Evolutionary conservation across 1,140 invertebrate genomes (phyloP).

Genomic region (Cataglyphis hispanica): DNA sequence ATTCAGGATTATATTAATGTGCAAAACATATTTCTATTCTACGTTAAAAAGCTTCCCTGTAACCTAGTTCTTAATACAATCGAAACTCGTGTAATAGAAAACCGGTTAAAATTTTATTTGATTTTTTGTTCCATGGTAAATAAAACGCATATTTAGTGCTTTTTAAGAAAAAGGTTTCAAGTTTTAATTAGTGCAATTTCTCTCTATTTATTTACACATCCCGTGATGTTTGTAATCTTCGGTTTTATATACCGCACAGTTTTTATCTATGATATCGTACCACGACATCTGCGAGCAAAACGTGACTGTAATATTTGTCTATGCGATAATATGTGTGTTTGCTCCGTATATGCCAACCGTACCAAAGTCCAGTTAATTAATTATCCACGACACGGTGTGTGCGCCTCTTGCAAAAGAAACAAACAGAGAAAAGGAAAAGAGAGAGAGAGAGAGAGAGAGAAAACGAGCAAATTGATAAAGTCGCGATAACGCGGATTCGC

Average conservation of each 20-base stretch:
- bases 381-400: constrained; percentile 11
- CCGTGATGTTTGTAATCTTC: neutral
- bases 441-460: neutral
- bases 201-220: neutral
- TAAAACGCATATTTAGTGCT: too few species aligned
- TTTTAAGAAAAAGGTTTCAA: too few species aligned
- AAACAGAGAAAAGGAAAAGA: neutral
- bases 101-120: constrained; percentile 1
- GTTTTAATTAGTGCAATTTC: constrained; percentile 11
- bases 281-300: constrained; percentile 40
- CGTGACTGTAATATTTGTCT: constrained; percentile 51
- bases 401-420: constrained; percentile 37
- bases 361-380: constrained; percentile 53
- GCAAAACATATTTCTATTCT: constrained; percentile 31
- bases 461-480: constrained; percentile 50
- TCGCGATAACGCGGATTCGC: constrained; percentile 17
- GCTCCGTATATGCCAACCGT: neutral
- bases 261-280: neutral
- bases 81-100: neutral
- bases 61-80: neutral
- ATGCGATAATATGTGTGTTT: constrained; percentile 34
- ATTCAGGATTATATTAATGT: constrained; percentile 28
- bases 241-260: neutral
- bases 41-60: constrained; percentile 22
- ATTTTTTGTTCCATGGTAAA: neutral